These are phyloP conservation scores for Centropus bengalensis DNA, from an alignment of 2,113 vertebrate species.

Conservation along the genomic window DNA sequence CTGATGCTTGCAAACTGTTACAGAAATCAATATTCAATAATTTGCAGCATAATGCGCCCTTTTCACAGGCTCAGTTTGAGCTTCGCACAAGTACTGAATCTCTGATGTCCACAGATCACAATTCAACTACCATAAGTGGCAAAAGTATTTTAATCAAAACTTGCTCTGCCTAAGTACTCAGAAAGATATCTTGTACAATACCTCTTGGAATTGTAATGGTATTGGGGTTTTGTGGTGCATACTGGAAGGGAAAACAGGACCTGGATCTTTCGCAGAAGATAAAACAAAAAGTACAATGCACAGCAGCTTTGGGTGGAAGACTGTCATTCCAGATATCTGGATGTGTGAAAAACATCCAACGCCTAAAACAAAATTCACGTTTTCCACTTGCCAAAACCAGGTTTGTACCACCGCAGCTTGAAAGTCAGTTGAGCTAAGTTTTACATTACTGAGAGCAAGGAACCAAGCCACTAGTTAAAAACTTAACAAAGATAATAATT, in stretches of 20 bases:
- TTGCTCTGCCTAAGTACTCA: conserved; percentile 29
- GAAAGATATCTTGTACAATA: background rate
- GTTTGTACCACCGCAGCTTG: background rate
- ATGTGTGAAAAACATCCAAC: background rate
- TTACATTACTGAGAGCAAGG: background rate
- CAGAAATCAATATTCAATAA: conserved; percentile 50
- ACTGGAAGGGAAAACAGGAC: background rate
- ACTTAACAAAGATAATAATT: conserved; percentile 36
- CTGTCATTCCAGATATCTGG: background rate
- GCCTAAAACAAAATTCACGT: background rate
- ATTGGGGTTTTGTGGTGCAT: background rate
- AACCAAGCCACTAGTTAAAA: conserved; percentile 36
- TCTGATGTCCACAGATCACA: background rate
- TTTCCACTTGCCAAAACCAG: background rate
- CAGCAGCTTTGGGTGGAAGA: background rate
- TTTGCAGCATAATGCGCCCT: conserved; percentile 39
- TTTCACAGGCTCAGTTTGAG: background rate
- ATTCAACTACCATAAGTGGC: background rate
- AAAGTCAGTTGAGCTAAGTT: background rate
- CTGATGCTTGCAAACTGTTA: conserved; percentile 12
- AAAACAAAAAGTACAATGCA: background rate
- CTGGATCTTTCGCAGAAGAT: background rate
- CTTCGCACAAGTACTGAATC: conserved; percentile 3
- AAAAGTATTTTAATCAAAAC: conserved; percentile 43
- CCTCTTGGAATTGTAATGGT: background rate